Evolutionary conservation across 2,797 vertebrate species (phyloP).

Genomic region (Pipistrellus kuhlii): DNA sequence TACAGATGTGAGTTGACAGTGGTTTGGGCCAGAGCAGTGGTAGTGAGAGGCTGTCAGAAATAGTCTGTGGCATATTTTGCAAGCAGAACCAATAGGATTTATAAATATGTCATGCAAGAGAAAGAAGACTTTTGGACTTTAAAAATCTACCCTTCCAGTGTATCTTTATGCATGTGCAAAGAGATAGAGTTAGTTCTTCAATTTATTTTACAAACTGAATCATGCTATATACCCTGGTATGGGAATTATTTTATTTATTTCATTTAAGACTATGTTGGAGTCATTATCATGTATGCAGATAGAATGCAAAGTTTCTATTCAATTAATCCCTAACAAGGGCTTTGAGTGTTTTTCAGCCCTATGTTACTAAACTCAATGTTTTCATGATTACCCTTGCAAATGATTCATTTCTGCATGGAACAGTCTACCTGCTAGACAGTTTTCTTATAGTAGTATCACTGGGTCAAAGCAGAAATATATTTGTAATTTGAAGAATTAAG

Average conservation of each 20-base stretch:
- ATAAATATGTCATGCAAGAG: not conserved
- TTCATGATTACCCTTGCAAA: not conserved
- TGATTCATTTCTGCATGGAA: not conserved
- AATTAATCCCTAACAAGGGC: not conserved
- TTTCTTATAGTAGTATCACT: not conserved
- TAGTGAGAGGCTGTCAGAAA: not conserved
- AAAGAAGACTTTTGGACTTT: not conserved
- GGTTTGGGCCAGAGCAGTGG: not conserved
- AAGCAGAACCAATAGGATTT: not conserved
- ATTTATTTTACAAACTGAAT: not conserved
- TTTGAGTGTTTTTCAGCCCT: not conserved
- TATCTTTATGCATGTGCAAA: not conserved
- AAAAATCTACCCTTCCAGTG: not conserved
- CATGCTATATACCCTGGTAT: not conserved
- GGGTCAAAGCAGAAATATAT: not conserved
- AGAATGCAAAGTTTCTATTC: not conserved
- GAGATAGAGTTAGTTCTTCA: not conserved
- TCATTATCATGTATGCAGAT: not conserved
- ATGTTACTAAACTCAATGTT: not conserved
- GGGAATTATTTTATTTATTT: not conserved
- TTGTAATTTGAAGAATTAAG: conserved; percentile 46
- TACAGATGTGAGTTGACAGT: no score
- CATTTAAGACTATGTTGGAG: not conserved
- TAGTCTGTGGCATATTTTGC: not conserved
- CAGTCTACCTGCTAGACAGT: not conserved